Base-by-base conservation (phyloP, 2,888 invertebrate genomes). In the Tipula unca region DNA sequence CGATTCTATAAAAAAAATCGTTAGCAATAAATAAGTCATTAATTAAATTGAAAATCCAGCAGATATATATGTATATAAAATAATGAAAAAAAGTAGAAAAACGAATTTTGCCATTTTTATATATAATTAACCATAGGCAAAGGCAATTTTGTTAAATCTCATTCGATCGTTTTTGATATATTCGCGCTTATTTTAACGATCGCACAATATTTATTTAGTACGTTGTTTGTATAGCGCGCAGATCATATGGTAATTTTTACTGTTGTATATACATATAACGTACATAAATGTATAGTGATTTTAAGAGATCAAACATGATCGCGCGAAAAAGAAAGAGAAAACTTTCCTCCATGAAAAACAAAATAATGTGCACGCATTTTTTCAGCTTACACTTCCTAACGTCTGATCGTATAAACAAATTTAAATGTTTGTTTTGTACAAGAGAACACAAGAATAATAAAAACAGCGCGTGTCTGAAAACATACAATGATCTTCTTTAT, bases 401-500 rank as follows among this genome's bases (percentile, higher is more conserved):
- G 69, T 69, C 69, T 25, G 69, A 69, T 69, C 69, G 69, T 69
- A 69, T 69, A 69, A 69, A 69, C 69, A 69, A 25, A 69, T 25
- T 69, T 69, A 10, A 69, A 69, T 69, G 25, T 69, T 69, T 69
- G 69, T 69, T 69, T 69, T 69, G 69, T 25, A 69, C 25, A 25
- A 10, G 48, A 69, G 69, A 69, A 69, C 25, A 69, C 69, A 69
- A 69, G 25, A 69, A 69, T 69, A 69, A 69, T 69, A 69, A 17
- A 54, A 69, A 25, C 25, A 69, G 14, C 69, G 69, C 69, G 69
- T 69, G 69, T 69, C 69, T 69, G 1, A 69, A 25, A 69, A 69
- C 69, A 69, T 69, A 69, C 69, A 69, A 69, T 69, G 69, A 69
- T 69, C 69, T 69, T 69, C 69, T 25, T 69, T 69, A 69, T 69